These are phyloP conservation scores for Amiota mariae DNA, from an alignment of 2,888 invertebrate genomes.

Conservation along the genomic window DNA sequence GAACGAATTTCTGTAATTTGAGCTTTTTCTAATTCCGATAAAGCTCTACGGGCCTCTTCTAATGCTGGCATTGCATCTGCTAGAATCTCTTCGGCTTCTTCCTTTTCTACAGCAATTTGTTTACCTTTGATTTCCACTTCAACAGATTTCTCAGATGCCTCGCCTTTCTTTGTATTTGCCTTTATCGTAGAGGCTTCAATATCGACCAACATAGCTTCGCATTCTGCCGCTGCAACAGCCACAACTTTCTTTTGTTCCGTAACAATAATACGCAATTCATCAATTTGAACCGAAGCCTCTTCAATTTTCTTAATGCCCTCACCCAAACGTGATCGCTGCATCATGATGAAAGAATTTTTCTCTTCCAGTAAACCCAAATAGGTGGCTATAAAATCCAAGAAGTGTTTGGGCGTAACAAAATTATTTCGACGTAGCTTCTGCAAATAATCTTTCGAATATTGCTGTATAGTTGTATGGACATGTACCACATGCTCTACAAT, in stretches of 20 bases:
- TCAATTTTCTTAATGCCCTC: slow-evolving; percentile 78
- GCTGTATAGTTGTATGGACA: slow-evolving; percentile 84
- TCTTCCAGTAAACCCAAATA: slow-evolving; percentile 82
- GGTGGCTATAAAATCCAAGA: slow-evolving; percentile 87
- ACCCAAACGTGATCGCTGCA: slow-evolving; percentile 68
- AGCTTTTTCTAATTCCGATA: slow-evolving; percentile 88
- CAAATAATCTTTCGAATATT: slow-evolving; percentile 83
- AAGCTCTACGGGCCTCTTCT: slow-evolving; percentile 85
- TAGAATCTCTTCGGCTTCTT: slow-evolving; percentile 86
- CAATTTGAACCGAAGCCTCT: slow-evolving; percentile 88
- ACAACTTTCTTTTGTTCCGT: slow-evolving; percentile 89
- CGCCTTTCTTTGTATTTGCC: slow-evolving; percentile 84
- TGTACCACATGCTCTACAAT: slow-evolving; percentile 90
- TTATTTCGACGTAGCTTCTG: slow-evolving; percentile 85
- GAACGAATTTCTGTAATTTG: slow-evolving; percentile 95
- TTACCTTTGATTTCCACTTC: slow-evolving; percentile 89
- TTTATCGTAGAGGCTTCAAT: slow-evolving; percentile 82
- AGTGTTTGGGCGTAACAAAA: slow-evolving; percentile 94
- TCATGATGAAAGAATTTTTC: slow-evolving; percentile 66
- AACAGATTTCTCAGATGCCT: slow-evolving; percentile 85
- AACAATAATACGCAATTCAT: slow-evolving; percentile 84
- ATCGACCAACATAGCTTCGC: slow-evolving; percentile 84
- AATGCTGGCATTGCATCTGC: slow-evolving; percentile 89
- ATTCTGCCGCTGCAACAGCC: slow-evolving; percentile 85
- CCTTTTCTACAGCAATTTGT: slow-evolving; percentile 86